Percentiles rank a stretch among this genome's conserved stretches.
Conservation (phyloP, 2,888 invertebrate genomes). For the Polydrusus tereticollis region DNA sequence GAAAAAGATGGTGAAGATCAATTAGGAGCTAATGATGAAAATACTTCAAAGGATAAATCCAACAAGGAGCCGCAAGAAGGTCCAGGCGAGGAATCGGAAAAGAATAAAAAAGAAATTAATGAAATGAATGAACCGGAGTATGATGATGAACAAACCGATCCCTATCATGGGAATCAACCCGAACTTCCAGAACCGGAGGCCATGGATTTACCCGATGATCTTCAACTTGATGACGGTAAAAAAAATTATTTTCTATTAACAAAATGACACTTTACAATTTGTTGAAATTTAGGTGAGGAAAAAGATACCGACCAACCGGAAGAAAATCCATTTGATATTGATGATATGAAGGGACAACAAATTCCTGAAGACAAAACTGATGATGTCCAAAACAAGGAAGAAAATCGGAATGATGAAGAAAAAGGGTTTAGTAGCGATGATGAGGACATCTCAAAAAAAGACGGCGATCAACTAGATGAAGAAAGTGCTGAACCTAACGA, state of each 20-base stretch:
- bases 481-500: constrained; percentile 54
- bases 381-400: constrained; percentile 63
- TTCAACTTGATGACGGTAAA: constrained; percentile 80
- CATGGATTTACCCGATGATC: constrained; percentile 89
- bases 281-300: constrained; percentile 60
- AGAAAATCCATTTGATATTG: constrained; percentile 90
- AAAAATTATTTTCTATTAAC: constrained; percentile 56
- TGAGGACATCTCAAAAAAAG: constrained; percentile 60
- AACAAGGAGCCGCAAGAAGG: constrained; percentile 71
- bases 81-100: constrained; percentile 67
- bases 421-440: constrained; percentile 63
- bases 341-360: constrained; percentile 78
- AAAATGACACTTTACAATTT: too few species aligned
- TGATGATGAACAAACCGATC: constrained; percentile 86
- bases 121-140: constrained; percentile 85
- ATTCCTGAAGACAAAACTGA: constrained; percentile 64
- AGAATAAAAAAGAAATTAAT: constrained; percentile 77
- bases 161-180: constrained; percentile 84
- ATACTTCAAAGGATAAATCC: constrained; percentile 63
- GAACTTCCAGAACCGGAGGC: constrained; percentile 86
- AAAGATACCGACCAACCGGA: constrained; percentile 74
- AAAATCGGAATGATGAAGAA: constrained; percentile 59
- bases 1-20: constrained; percentile 78
- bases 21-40: constrained; percentile 81
- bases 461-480: constrained; percentile 64